Evolutionary conservation across 2,888 invertebrate genomes (phyloP).

Genomic region (Drosophila robusta): DNA sequence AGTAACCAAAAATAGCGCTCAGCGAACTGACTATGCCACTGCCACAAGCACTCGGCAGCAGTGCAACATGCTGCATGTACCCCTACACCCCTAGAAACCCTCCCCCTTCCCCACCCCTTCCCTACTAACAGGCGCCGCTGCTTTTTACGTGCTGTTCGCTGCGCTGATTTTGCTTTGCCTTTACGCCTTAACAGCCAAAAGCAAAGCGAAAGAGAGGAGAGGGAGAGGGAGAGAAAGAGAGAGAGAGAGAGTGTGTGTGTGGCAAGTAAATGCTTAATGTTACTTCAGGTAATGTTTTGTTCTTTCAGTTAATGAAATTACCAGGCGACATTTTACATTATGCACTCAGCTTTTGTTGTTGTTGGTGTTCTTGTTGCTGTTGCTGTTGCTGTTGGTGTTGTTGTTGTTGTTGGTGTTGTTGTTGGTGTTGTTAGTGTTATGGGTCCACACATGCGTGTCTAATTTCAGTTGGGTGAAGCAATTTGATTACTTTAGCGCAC

Average conservation of each 20-base stretch:
- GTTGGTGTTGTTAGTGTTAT: constrained; percentile 18
- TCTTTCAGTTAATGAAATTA: constrained; percentile 64
- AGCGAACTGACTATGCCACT: constrained; percentile 12
- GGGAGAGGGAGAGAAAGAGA: not conserved
- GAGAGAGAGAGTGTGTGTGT: constrained; percentile 3
- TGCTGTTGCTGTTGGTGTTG: not conserved
- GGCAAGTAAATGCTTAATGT: constrained; percentile 44
- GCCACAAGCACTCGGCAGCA: constrained; percentile 34
- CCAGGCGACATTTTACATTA: constrained; percentile 44
- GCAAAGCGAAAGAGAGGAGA: not conserved
- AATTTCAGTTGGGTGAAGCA: constrained; percentile 48
- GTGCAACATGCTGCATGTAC: not conserved
- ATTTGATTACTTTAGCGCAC: constrained; percentile 52
- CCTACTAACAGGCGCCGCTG: constrained; percentile 5
- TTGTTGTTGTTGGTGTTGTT: not conserved
- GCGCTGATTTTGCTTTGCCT: constrained; percentile 46
- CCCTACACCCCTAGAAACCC: too few relatives aligned
- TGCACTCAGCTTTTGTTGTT: constrained; percentile 23
- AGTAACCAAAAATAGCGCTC: constrained; percentile 23
- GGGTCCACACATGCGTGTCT: constrained; percentile 50
- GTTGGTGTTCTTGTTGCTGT: constrained; percentile 23
- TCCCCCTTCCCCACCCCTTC: not conserved
- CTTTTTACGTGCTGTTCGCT: constrained; percentile 30
- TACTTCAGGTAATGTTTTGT: constrained; percentile 46
- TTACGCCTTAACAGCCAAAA: constrained; percentile 15